Evolutionary conservation across 2,797 vertebrate species (phyloP).

Genomic region (Pseudopleuronectes americanus): DNA sequence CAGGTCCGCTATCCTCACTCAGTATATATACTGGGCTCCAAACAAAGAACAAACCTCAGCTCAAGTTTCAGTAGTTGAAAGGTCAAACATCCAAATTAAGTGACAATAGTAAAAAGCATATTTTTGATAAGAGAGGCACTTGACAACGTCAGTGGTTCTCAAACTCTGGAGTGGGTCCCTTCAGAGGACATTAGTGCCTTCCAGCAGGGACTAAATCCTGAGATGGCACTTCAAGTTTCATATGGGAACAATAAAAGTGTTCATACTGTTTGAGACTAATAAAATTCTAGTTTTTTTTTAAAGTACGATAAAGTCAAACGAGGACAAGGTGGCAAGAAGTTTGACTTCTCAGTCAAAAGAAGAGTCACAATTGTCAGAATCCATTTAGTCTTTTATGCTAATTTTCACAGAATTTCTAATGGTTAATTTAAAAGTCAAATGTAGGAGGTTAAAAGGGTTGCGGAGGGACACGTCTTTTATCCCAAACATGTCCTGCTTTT

Average conservation of each 20-base stretch:
- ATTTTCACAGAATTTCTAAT: neutral
- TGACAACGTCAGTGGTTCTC: neutral
- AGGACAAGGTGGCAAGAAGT: conserved; percentile 8
- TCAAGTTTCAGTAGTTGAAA: neutral
- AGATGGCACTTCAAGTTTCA: conserved; percentile 7
- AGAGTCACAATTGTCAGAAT: neutral
- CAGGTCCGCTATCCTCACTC: too few species aligned
- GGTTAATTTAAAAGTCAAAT: neutral
- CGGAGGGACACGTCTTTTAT: neutral
- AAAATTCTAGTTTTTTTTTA: conserved; percentile 6
- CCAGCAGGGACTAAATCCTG: neutral
- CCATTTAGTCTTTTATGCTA: neutral
- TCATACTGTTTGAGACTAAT: neutral
- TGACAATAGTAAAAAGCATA: neutral
- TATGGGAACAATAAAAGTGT: conserved; percentile 25
- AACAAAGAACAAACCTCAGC: neutral
- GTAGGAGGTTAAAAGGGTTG: neutral
- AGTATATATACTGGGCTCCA: neutral
- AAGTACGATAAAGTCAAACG: conserved; percentile 16
- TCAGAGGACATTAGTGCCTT: neutral
- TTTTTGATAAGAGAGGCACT: neutral
- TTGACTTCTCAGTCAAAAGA: conserved; percentile 7
- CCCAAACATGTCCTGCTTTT: neutral
- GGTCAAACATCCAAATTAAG: neutral
- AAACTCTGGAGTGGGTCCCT: neutral